phyloP scores from a whole-genome alignment of 2,888 invertebrate species.

The Rambutsinella grinnellia region DNA sequence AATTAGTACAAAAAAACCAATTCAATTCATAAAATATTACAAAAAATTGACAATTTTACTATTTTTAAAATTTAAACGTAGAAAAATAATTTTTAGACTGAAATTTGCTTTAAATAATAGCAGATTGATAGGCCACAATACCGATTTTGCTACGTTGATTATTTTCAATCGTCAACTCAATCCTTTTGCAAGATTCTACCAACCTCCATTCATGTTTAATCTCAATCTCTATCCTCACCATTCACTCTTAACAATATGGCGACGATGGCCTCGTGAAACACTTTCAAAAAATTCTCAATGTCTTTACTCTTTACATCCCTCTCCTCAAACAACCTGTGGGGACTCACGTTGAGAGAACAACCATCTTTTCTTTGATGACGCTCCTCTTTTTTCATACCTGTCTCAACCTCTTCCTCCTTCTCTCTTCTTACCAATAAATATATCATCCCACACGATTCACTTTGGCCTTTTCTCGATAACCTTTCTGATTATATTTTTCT shows the following conservation, averaged over 20 bases:
- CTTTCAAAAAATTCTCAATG: conserved; percentile 41
- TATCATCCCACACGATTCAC: neutral
- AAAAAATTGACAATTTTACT: no score
- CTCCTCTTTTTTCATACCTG: neutral
- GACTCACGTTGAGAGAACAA: no score
- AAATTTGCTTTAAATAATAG: no score
- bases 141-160: no score
- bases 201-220: neutral
- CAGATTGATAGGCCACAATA: no score
- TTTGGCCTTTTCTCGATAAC: no score
- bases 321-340: conserved; percentile 38
- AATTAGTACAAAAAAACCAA: no score
- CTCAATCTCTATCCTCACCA: neutral
- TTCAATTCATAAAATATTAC: no score
- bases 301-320: neutral
- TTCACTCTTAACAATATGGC: conserved; percentile 2
- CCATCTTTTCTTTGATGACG: neutral
- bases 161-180: neutral
- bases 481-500: no score
- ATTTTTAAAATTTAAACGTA: no score
- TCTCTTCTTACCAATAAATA: neutral
- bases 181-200: neutral
- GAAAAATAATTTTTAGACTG: no score
- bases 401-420: neutral
- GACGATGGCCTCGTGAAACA: conserved; percentile 47